phyloP scores from a whole-genome alignment of 2,888 invertebrate genomes.

The Coleophora flavipennella region DNA sequence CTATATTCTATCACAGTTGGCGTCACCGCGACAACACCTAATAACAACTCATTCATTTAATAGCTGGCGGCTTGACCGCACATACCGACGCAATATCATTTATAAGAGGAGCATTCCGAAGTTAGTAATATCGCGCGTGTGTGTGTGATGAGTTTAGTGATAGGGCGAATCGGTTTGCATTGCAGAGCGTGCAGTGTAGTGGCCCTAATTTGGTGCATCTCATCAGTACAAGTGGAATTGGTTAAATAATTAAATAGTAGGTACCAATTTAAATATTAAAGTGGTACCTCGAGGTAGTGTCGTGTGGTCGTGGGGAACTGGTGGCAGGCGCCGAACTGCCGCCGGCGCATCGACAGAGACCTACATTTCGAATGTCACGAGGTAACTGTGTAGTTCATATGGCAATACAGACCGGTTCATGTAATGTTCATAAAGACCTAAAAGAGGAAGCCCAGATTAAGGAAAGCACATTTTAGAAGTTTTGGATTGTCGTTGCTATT shows the following conservation, averaged over 20 bases:
- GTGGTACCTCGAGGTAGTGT: slow-evolving; percentile 1
- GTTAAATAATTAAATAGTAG: too few species aligned
- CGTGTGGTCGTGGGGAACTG: neutral
- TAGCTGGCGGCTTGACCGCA: slow-evolving; percentile 10
- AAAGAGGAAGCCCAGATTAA: too few species aligned
- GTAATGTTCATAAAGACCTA: neutral
- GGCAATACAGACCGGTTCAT: slow-evolving; percentile 11
- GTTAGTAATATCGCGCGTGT: slow-evolving; percentile 16
- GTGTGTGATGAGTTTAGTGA: neutral
- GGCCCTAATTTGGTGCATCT: slow-evolving; percentile 11
- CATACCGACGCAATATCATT: slow-evolving; percentile 16
- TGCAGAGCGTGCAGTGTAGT: neutral
- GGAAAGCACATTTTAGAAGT: too few species aligned
- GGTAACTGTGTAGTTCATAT: slow-evolving; percentile 17
- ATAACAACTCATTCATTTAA: slow-evolving; percentile 20
- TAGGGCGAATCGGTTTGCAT: neutral
- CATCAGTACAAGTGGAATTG: slow-evolving; percentile 19
- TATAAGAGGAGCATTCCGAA: slow-evolving; percentile 11
- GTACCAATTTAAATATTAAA: neutral
- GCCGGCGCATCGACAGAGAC: slow-evolving; percentile 9
- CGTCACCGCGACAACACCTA: slow-evolving; percentile 23
- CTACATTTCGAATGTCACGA: slow-evolving; percentile 21
- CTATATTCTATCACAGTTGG: slow-evolving; percentile 25
- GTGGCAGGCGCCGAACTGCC: neutral
- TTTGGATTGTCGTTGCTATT: too few species aligned